These are phyloP conservation scores for Melanotaenia nigrans DNA, from an alignment of 2,797 vertebrate species.

Conservation along the genomic window DNA sequence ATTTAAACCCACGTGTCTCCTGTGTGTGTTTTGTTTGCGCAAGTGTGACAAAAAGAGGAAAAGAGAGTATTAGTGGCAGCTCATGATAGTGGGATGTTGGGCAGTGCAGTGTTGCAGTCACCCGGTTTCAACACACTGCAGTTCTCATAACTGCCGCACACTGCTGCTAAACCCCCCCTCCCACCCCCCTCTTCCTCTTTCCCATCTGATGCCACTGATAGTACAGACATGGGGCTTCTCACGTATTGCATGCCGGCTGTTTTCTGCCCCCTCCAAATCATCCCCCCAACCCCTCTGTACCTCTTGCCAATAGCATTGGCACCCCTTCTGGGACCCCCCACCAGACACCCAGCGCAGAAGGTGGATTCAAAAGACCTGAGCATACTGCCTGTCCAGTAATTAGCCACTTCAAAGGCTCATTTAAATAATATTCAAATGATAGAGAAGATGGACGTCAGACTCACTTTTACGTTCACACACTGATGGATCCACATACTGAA, in stretches of 20 bases:
- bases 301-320: slow-evolving; percentile 39
- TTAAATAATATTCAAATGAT: slow-evolving; percentile 72
- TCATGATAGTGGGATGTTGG: slow-evolving; percentile 57
- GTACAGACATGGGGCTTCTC: slow-evolving; percentile 77
- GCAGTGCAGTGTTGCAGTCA: slow-evolving; percentile 67
- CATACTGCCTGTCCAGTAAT: slow-evolving; percentile 69
- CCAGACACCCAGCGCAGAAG: slow-evolving; percentile 71
- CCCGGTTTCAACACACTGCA: slow-evolving; percentile 80
- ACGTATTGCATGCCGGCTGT: slow-evolving; percentile 80
- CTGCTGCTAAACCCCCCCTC: slow-evolving; percentile 13
- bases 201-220: slow-evolving; percentile 75
- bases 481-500: slow-evolving; percentile 41
- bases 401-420: slow-evolving; percentile 73
- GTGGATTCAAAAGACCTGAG: slow-evolving; percentile 72
- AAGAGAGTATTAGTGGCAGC: slow-evolving; percentile 48
- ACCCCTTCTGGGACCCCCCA: slow-evolving; percentile 47
- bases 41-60: slow-evolving; percentile 67
- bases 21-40: slow-evolving; percentile 9
- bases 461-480: slow-evolving; percentile 46
- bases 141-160: slow-evolving; percentile 76
- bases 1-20: slow-evolving; percentile 48
- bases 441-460: slow-evolving; percentile 56
- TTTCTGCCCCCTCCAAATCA: slow-evolving; percentile 26
- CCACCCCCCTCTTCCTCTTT: slow-evolving; percentile 51
- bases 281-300: slow-evolving; percentile 32